Base-by-base conservation (phyloP, 64 coral and sea anemone genomes). In the Hydrozoanthus tunicans region DNA sequence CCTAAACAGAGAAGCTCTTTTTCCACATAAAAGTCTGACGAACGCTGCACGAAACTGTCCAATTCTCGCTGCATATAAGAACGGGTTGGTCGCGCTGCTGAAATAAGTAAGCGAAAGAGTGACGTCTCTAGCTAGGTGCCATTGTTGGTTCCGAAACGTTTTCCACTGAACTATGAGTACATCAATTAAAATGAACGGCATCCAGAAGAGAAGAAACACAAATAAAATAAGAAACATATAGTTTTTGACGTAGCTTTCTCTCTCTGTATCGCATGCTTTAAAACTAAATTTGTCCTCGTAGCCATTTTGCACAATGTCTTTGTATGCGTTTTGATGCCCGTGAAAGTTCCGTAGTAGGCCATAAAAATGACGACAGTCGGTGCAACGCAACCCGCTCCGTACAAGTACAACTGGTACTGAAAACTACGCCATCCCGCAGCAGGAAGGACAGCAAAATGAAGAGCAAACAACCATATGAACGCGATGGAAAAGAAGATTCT, bases 101-200 rank as follows among this genome's bases (percentile, higher is more conserved):
- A 97, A 97, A 79, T 97, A 97, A 4, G 95, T 97, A 9, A 97
- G 94, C 5, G 95, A 92, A 7, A 97, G 68, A 3, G 95, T 84
- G 3, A 97, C 79, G 26, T 97, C 95, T 76, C 95, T 83, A 7
- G 83, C 78, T 14, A 94, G 82, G 63, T 97, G 95, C 84, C 53
- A 60, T 6, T 4, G 23, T 25, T 73, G 23, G 60, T 60, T 17
- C 59, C 84, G 55, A 59, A 70, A 58, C 2, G 23, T 6, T 75
- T 14, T 25, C 57, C 84, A 88, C 70, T 88, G 84, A 15, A 88
- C 84, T 70, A 88, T 75, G 3, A 75, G 10, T 3, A 88, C 68
- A 75, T 88, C 84, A 7, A 75, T 17, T 23, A 88, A 73, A 57
- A 88, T 56, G 20, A 88, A 88, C 25, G 84, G 84, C 56, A 75